A percentile compares a stretch with the other conserved stretches of the same genome.
Conservation (phyloP, 2,888 invertebrate species). For the Ectobius pallidus region DNA sequence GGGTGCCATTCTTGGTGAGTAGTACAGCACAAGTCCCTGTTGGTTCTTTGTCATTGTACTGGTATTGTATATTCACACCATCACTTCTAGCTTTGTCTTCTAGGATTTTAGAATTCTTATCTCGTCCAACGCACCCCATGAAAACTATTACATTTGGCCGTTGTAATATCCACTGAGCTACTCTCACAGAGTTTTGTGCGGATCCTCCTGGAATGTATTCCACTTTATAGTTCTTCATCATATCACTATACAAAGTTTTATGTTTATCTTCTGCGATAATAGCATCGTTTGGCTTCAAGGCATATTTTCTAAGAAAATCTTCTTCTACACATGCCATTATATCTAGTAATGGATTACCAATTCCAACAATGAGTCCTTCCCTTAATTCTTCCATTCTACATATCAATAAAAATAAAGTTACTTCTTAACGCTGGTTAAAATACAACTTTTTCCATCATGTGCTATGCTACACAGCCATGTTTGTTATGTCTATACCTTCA, state of each 20-base stretch:
- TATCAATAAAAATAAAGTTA: not conserved
- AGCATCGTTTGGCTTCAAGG: slow-evolving; percentile 87
- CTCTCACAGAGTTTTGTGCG: slow-evolving; percentile 90
- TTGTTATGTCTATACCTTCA: no score
- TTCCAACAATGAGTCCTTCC: slow-evolving; percentile 83
- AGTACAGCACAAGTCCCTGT: slow-evolving; percentile 72
- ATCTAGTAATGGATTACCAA: slow-evolving; percentile 96
- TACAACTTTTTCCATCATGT: not conserved
- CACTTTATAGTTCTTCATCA: slow-evolving; percentile 75
- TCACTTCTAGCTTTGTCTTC: slow-evolving; percentile 76
- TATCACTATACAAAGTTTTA: slow-evolving; percentile 82
- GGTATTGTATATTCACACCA: slow-evolving; percentile 89
- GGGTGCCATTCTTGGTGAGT: no score
- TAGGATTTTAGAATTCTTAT: slow-evolving; percentile 85
- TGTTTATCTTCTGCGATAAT: slow-evolving; percentile 93
- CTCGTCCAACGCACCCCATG: slow-evolving; percentile 94
- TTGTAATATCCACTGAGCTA: slow-evolving; percentile 87
- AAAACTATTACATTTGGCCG: slow-evolving; percentile 81
- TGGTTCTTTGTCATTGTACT: slow-evolving; percentile 73
- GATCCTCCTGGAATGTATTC: slow-evolving; percentile 96
- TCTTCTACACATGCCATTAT: slow-evolving; percentile 83
- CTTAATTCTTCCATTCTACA: slow-evolving; percentile 49
- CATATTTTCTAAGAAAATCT: slow-evolving; percentile 84
- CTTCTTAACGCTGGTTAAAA: not conserved
- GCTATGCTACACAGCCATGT: not conserved